Evolutionary conservation across 2,888 invertebrate genomes (phyloP).

Genomic region (Pseudococcus longispinus): DNA sequence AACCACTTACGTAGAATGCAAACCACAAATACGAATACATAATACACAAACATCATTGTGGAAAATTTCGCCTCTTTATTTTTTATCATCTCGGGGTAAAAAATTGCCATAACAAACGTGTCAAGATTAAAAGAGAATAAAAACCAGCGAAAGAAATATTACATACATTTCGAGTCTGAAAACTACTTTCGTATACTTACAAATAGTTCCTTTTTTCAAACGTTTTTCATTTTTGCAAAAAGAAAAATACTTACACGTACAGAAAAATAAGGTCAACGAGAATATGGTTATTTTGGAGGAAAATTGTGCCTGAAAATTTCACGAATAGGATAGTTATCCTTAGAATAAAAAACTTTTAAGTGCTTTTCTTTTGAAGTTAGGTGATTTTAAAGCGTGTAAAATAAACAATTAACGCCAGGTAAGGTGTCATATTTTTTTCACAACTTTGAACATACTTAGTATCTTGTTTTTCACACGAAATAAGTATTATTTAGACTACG

Average conservation of each 20-base stretch:
- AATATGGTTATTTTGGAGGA: not conserved
- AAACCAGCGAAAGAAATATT: not conserved
- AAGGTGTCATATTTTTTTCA: not conserved
- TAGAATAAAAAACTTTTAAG: not conserved
- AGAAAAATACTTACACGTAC: not conserved
- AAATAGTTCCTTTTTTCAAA: not conserved
- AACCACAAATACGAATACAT: not conserved
- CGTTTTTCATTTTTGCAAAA: not conserved
- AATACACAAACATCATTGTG: not conserved
- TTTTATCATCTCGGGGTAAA: not conserved
- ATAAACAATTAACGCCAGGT: not conserved
- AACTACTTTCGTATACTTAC: not conserved
- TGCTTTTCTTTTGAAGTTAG: not conserved
- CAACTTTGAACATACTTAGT: not conserved
- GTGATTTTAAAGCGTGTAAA: not conserved
- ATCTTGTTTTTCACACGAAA: not conserved
- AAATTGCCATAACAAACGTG: conserved; percentile 1
- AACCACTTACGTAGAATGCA: not conserved
- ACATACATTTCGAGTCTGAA: not conserved
- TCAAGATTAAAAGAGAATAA: not conserved
- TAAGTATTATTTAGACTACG: not conserved
- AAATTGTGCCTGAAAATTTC: not conserved
- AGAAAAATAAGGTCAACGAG: not conserved
- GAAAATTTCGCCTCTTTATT: not conserved
- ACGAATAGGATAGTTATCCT: no score